A percentile compares a stretch with the other conserved stretches of the same genome.
Conservation (phyloP, 2,797 vertebrate species). For the Rhabdophis nuchalis region DNA sequence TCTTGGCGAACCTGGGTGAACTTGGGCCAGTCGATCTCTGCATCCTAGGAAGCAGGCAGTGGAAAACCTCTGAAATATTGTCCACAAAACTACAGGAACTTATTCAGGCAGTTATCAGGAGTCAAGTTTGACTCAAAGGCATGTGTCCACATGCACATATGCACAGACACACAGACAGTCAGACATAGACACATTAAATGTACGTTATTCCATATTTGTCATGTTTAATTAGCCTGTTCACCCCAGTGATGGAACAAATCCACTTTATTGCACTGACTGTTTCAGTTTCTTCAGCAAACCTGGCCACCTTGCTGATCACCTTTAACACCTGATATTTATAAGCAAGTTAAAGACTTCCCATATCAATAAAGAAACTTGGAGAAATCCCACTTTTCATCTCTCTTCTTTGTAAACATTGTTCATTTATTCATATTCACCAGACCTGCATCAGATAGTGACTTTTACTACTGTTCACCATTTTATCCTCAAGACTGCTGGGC, state of each 20-base stretch:
- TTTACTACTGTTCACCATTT: background rate
- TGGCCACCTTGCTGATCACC: background rate
- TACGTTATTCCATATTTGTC: background rate
- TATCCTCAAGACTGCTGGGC: background rate
- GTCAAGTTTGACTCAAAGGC: background rate
- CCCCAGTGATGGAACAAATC: background rate
- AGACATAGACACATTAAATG: background rate
- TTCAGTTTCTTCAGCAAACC: background rate
- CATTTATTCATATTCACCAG: background rate
- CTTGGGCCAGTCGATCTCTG: background rate
- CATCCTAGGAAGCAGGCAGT: background rate
- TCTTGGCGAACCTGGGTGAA: background rate
- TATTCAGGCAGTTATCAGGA: background rate
- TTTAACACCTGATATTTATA: background rate
- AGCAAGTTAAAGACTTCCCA: background rate
- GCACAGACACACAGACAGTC: background rate
- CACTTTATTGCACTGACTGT: background rate
- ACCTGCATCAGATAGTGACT: background rate
- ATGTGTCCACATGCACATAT: background rate
- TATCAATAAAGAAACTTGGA: background rate
- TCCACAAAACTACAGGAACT: background rate
- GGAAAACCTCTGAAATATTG: background rate
- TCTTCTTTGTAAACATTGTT: background rate
- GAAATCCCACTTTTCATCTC: background rate
- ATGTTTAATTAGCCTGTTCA: background rate